Percentiles rank a stretch among this genome's conserved stretches.
phyloP scores from a whole-genome alignment of 2,113 vertebrate genomes.

The Leptobrachium ailaonicum region DNA sequence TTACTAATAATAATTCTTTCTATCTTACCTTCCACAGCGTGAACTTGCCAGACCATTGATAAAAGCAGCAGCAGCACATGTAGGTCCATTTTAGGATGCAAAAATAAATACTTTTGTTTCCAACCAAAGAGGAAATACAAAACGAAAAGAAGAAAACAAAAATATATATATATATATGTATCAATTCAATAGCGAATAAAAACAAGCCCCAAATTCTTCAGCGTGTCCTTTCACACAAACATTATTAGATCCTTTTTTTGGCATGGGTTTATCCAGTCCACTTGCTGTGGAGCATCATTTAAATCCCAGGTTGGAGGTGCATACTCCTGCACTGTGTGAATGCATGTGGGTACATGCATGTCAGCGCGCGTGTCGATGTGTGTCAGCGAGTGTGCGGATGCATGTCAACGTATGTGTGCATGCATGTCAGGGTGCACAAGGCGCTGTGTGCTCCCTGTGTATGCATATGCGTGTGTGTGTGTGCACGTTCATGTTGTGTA shows the following conservation, averaged over 20 bases:
- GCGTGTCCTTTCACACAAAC: constrained; percentile 3
- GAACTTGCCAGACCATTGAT: constrained; percentile 69
- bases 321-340: constrained; percentile 30
- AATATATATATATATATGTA: neutral
- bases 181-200: neutral
- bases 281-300: constrained; percentile 38
- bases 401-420: constrained; percentile 55
- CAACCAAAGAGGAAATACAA: constrained; percentile 23
- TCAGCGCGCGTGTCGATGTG: constrained; percentile 48
- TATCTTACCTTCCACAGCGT: constrained; percentile 73
- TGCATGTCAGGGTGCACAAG: constrained; percentile 40
- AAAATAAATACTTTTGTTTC: constrained; percentile 25
- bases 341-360: constrained; percentile 51
- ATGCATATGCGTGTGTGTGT: constrained; percentile 60
- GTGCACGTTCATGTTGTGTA: constrained; percentile 64
- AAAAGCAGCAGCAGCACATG: constrained; percentile 66
- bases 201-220: constrained; percentile 8
- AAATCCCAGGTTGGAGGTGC: constrained; percentile 32
- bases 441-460: constrained; percentile 57
- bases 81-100: constrained; percentile 63
- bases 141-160: constrained; percentile 7
- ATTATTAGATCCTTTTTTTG: constrained; percentile 42
- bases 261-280: constrained; percentile 30
- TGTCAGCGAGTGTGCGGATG: constrained; percentile 54
- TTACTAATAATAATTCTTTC: neutral